Evolutionary conservation across 1,140 invertebrate species (phyloP), one percentile per base, ranked within the genome.

Genomic region (Vanessa atalanta): DNA sequence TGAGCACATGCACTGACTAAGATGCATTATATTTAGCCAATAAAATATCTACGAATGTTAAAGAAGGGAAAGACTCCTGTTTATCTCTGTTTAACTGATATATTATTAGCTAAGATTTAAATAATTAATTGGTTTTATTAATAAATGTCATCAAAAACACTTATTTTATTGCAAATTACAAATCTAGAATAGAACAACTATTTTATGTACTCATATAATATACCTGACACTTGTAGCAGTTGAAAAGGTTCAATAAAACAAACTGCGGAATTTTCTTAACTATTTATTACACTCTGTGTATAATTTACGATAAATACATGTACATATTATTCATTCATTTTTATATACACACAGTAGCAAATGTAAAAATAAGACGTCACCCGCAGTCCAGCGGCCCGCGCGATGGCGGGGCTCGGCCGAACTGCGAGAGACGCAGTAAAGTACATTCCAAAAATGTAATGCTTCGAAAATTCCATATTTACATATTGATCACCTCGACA

Each of bases 281-380:
- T 87, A 92, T 92, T 90, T 90, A 91, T 88, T 91, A 89, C 85
- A 88, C 88, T 84, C 81, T 86, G 87, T 89, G 83, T 91, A 91
- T 91, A 90, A 89, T 91, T 91, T 92, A 90, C 79, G 84, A 85
- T 90, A 87, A 89, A 88, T 92, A 87, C 86, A 90, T 90, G 89
- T 88, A 89, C 85, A 90, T 87, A 82, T 82, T 67, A 75, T 75
- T 64, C 53, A 53, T 73, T 67, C 53, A 57, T 72, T 70, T 87
- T 88, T 92, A 92, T 92, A 84, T 92, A 92, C 88, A 92, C 81
- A 83, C 80, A 87, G 82, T 92, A 92, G 88, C 88, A 92, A 92
- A 90, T 89, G 86, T 90, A 92, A 89, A 90, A 88, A 86, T 79
- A 75, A 43, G 37, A 9, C 70, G 31, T 23, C 61, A 61, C 68